Evolutionary conservation across 2,888 invertebrate species (phyloP).

Genomic region (Stenoptilia bipunctidactyla): DNA sequence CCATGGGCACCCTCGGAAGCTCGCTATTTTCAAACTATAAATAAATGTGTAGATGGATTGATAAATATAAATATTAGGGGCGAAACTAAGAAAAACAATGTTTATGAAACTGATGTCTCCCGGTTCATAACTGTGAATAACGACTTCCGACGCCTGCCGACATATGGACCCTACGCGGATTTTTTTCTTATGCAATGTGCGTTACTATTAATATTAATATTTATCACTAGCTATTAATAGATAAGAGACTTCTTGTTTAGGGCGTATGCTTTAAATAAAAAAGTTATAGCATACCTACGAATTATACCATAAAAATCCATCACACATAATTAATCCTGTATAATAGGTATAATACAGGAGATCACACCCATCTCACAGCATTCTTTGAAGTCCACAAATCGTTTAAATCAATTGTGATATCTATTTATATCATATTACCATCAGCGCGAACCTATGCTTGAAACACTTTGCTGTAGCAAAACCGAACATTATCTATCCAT

Average conservation of each 20-base stretch:
- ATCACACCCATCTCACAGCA: not conserved
- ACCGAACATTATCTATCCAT: slow-evolving; percentile 47
- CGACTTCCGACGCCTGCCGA: slow-evolving; percentile 65
- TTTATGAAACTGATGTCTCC: slow-evolving; percentile 71
- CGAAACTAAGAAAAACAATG: slow-evolving; percentile 71
- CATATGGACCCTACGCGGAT: slow-evolving; percentile 57
- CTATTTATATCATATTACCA: slow-evolving; percentile 9
- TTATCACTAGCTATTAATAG: slow-evolving; percentile 34
- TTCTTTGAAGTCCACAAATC: not conserved
- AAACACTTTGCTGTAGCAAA: slow-evolving; percentile 22
- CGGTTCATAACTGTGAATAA: slow-evolving; percentile 70
- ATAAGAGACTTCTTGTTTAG: slow-evolving; percentile 21
- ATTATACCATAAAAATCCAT: too few species aligned
- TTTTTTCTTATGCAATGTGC: slow-evolving; percentile 39
- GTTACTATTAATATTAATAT: slow-evolving; percentile 15
- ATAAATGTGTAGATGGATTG: slow-evolving; percentile 71
- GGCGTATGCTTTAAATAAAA: too few species aligned
- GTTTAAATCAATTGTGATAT: not conserved
- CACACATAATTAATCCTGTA: too few species aligned
- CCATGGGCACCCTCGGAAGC: slow-evolving; percentile 62
- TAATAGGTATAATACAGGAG: too few species aligned
- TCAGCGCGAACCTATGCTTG: slow-evolving; percentile 10
- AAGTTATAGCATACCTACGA: too few species aligned
- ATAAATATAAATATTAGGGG: slow-evolving; percentile 72
- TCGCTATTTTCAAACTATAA: slow-evolving; percentile 66